Evolutionary conservation across 1,140 invertebrate genomes (phyloP), one percentile per base, ranked within the genome.

Genomic region (Sycobia sp.): DNA sequence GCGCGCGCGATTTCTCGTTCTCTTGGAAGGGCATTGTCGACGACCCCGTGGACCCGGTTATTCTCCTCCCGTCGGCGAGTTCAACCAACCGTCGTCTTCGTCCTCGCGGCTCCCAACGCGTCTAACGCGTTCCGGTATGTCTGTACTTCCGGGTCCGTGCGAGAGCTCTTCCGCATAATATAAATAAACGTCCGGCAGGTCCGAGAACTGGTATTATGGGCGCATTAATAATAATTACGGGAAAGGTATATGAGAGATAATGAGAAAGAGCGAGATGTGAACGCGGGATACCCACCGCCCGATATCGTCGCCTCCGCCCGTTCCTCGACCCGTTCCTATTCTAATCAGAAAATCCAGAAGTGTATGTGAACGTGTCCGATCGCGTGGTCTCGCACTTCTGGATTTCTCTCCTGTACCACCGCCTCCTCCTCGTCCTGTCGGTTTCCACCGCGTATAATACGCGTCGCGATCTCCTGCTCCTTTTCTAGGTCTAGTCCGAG

Each of bases 321-420:
- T 44, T 71, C 67, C 62, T 65, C 66, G 67, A 4, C 7, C 7
- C 13, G 8, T 49, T 14, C 27, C 32, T 80, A 82, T 82, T 82
- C 78, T 80, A 82, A 82, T 80, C 79, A 76, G 78, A 78, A 80
- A 80, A 76, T 73, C 76, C 75, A 76, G 1, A 9, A 8, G 18
- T 20, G 78, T 82, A 77, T 81, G 80, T 78, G 80, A 82, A 82
- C 75, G 73, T 68, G 72, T 71, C 67, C 65, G 49, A 56, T 58
- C 66, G 44, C 56, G 62, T 49, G 72, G 70, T 76, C 73, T 74
- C 75, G 74, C 67, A 67, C 71, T 72, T 22, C 20, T 29, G 46
- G n/a, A 29, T 49, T 13, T 29, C 22, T 14, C 20, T 11, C 29
- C 7, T 20, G 27, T 16, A 39, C 34, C 53, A n/a, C 22, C 14